Base-by-base conservation (phyloP, 2,113 vertebrate species). In the Lasiurus borealis region DNA sequence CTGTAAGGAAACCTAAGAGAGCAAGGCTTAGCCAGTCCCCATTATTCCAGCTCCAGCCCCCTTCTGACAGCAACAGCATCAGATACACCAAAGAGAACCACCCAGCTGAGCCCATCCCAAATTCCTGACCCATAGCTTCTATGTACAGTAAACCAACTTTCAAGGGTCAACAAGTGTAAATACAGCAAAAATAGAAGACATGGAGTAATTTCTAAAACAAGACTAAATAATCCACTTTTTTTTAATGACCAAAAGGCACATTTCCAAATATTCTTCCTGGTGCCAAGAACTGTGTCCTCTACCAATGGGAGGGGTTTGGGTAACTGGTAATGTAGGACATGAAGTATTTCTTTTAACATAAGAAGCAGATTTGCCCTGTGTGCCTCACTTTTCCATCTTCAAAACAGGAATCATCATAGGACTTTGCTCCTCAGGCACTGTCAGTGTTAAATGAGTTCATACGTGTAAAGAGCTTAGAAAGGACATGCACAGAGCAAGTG, bases 81-180 rank as follows among this genome's bases (percentile, higher is more conserved):
- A 23, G 59, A 88, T 54, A 31, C 12, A 34, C 54, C 0, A 0
- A 82, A 40, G 10, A 91, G 34, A 86, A 84, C 34, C 36, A 16
- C 71, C 40, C 13, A 27, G 9, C 54, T 75, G 88, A 94, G 92
- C 64, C 72, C 50, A 75, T 81, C 66, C 88, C 1, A 0, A 85
- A 44, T 92, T 92, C 54, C 85, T 71, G 77, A 77, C 68, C 77
- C 78, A 66, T 5, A 89, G 85, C 72, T 92, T 78, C 71, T 68
- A 69, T 77, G 48, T 83, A 23, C 71, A 57, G 40, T 88, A 93
- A 95, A 92, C 40, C 48, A 73, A 31, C 78, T 96, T 88, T 87
- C 72, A 90, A 95, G 93, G 64, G 57, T 88, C 82, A 78, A 59
- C 77, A 57, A 90, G 48, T 88, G 83, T 82, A 93, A 95, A 91